A percentile compares a stretch with the other conserved stretches of the same genome.
Conservation (phyloP, 2,113 vertebrate species). For the Plestiodon gilberti region DNA sequence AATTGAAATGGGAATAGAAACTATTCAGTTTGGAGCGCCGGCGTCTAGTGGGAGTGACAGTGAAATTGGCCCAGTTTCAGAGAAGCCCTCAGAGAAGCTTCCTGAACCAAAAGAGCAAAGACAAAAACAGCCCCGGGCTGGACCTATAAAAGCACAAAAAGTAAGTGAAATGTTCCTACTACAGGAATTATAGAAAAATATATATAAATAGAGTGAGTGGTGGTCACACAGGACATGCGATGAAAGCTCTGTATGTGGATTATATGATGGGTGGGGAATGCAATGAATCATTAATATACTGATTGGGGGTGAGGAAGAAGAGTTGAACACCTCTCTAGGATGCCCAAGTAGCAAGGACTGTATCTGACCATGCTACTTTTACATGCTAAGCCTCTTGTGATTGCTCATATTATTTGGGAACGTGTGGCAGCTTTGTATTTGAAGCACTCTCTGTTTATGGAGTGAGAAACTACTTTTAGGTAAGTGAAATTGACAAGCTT, state of each 20-base stretch:
- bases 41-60: slow-evolving; percentile 94
- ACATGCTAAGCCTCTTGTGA: neutral
- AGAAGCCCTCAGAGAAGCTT: slow-evolving; percentile 86
- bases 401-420: neutral
- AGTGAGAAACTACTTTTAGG: neutral
- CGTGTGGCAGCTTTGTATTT: neutral
- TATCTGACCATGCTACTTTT: neutral
- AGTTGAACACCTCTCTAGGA: neutral
- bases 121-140: slow-evolving; percentile 93
- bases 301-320: neutral
- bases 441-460: neutral
- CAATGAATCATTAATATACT: neutral
- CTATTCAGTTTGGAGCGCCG: slow-evolving; percentile 96
- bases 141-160: slow-evolving; percentile 97
- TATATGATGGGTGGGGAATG: too few relatives aligned
- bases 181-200: neutral
- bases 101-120: slow-evolving; percentile 97
- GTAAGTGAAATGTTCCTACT: slow-evolving; percentile 65
- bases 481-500: neutral
- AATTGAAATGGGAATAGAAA: slow-evolving; percentile 91
- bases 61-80: slow-evolving; percentile 88
- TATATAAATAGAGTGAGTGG: too few relatives aligned
- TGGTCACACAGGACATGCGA: neutral
- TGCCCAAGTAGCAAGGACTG: neutral
- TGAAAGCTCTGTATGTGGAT: neutral